These are phyloP conservation scores for Bos javanicus DNA, from an alignment of 2,113 vertebrate species.

Conservation along the genomic window DNA sequence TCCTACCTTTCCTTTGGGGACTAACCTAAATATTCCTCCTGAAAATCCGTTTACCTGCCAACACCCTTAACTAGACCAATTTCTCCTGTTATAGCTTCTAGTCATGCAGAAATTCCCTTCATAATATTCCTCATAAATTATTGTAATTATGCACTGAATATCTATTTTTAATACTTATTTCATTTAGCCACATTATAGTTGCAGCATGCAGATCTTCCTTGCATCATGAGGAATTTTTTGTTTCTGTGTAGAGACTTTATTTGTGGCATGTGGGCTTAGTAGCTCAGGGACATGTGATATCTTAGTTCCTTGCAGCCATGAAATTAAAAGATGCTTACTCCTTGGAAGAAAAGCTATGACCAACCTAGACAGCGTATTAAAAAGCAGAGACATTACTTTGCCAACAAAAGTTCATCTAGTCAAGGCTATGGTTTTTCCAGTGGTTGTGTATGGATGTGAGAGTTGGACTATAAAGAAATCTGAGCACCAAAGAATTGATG, in stretches of 20 bases:
- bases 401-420: neutral
- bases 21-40: neutral
- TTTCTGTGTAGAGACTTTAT: neutral
- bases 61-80: neutral
- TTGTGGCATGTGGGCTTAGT: neutral
- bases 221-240: neutral
- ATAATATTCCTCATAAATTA: neutral
- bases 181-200: neutral
- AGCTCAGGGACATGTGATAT: neutral
- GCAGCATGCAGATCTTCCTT: neutral
- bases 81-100: neutral
- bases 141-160: neutral
- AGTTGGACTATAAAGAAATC: neutral
- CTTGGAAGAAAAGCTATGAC: neutral
- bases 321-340: neutral
- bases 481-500: rapidly evolving
- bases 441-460: neutral
- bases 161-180: neutral
- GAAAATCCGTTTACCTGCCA: neutral
- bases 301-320: neutral
- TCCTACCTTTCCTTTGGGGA: neutral
- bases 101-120: neutral
- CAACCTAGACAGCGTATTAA: neutral
- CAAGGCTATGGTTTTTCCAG: neutral
- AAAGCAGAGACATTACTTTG: neutral